Conservation (phyloP, 2,113 vertebrate species). For the Urocitellus parryii region DNA sequence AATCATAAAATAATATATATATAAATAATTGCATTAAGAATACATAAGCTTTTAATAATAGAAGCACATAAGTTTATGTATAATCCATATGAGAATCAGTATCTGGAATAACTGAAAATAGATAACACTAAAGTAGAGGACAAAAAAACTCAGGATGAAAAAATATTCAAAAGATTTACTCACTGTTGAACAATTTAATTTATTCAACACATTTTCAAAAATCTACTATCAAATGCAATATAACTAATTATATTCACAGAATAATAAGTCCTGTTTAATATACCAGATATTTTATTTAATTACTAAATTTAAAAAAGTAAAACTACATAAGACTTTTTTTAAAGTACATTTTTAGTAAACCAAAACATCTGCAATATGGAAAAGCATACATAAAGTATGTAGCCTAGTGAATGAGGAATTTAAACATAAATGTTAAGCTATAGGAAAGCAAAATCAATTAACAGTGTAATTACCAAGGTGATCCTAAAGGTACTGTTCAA, state of each 20-base stretch:
- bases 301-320: neutral
- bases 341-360: neutral
- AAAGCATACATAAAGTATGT: neutral
- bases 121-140: slow-evolving; percentile 38
- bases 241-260: neutral
- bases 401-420: neutral
- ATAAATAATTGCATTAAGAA: slow-evolving; percentile 30
- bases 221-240: slow-evolving; percentile 9
- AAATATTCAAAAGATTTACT: neutral
- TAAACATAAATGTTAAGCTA: neutral
- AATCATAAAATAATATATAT: neutral
- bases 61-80: slow-evolving; percentile 46
- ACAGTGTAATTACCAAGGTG: neutral
- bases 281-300: neutral
- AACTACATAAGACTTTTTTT: neutral
- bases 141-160: slow-evolving; percentile 2
- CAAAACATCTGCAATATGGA: slow-evolving; percentile 31
- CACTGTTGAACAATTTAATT: slow-evolving; percentile 22
- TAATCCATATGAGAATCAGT: neutral
- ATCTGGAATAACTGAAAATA: neutral
- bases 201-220: slow-evolving; percentile 35
- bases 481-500: slow-evolving; percentile 30
- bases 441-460: neutral
- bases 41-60: slow-evolving; percentile 49
- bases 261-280: slow-evolving; percentile 37